Conservation (phyloP, 2,113 vertebrate species). For the Aptenodytes patagonicus region DNA sequence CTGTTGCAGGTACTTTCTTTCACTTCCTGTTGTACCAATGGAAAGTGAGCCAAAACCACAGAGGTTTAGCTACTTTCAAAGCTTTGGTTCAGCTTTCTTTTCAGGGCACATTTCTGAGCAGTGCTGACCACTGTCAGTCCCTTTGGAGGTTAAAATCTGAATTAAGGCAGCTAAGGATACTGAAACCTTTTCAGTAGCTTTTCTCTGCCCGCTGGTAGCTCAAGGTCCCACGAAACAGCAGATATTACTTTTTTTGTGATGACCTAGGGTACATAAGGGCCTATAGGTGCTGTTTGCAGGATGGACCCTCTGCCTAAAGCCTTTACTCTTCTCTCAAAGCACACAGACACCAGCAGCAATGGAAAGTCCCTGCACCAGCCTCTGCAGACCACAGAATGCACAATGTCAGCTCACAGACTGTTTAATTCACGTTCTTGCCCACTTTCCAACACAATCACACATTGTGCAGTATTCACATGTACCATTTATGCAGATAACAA, state of each 20-base stretch:
- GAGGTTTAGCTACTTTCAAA: background rate
- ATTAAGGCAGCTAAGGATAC: background rate
- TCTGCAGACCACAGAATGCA: background rate
- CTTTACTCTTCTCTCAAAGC: background rate
- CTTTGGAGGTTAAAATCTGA: background rate
- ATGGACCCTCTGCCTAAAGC: background rate
- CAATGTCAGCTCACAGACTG: background rate
- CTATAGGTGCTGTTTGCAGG: background rate
- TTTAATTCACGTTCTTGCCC: background rate
- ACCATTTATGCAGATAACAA: background rate
- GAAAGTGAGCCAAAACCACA: background rate
- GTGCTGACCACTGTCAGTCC: background rate
- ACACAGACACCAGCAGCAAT: background rate
- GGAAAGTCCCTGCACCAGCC: background rate
- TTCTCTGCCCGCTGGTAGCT: background rate
- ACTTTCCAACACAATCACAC: background rate
- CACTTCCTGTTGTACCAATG: accelerated
- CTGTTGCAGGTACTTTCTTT: background rate
- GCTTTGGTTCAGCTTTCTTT: background rate
- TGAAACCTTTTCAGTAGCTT: background rate
- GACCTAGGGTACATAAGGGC: background rate
- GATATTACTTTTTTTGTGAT: background rate
- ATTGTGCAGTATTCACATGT: background rate
- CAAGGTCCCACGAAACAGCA: background rate
- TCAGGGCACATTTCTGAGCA: background rate